Percentiles rank a stretch among this genome's conserved stretches.
These are phyloP conservation scores for Lysiphlebus fabarum DNA, from an alignment of 1,140 invertebrate genomes.

Conservation along the genomic window DNA sequence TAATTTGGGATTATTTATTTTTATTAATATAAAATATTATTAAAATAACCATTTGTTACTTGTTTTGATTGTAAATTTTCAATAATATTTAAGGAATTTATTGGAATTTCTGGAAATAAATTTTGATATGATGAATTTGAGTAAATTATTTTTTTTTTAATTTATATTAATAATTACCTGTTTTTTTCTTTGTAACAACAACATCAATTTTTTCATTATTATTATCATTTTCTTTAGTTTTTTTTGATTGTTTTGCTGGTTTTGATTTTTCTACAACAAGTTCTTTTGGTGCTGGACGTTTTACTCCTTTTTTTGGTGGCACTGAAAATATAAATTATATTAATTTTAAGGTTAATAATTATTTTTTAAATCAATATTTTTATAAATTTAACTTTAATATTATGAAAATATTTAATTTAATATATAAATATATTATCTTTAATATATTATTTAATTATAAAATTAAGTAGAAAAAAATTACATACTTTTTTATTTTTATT, in stretches of 20 bases:
- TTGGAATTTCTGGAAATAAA: background rate
- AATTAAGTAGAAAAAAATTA: too few relatives aligned
- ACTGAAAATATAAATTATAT: conserved; percentile 29
- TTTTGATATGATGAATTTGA: background rate
- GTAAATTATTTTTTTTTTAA: background rate
- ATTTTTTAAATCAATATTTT: too few relatives aligned
- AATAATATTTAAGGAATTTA: too few relatives aligned
- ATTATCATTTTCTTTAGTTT: conserved; percentile 9
- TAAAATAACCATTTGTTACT: too few relatives aligned
- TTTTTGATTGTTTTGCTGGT: conserved; percentile 20
- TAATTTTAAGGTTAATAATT: conserved; percentile 8
- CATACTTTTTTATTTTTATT: background rate
- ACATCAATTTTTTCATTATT: conserved; percentile 3
- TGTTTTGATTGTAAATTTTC: too few relatives aligned
- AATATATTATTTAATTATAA: too few relatives aligned
- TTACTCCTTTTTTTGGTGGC: conserved; percentile 32
- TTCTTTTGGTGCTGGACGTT: conserved; percentile 27
- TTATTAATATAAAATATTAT: too few relatives aligned
- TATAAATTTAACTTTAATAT: too few relatives aligned
- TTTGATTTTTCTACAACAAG: conserved; percentile 25
- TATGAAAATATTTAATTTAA: too few relatives aligned
- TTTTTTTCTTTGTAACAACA: conserved; percentile 16
- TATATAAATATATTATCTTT: too few relatives aligned
- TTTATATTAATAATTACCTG: background rate
- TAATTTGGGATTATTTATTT: too few relatives aligned